Evolutionary conservation across 2,888 invertebrate genomes (phyloP).

Genomic region (Pachycephus smyrnensis): DNA sequence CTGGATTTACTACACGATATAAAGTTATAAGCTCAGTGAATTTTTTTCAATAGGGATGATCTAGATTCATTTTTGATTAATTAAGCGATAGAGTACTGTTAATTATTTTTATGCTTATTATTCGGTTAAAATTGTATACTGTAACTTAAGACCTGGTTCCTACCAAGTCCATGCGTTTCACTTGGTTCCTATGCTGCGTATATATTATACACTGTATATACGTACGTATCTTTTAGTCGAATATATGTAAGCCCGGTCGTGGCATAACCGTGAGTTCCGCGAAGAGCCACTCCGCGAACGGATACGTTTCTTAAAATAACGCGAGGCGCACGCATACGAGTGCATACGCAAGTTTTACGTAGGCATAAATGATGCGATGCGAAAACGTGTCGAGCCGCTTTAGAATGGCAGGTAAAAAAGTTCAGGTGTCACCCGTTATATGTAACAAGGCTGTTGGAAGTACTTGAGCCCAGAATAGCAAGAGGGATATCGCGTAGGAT

Average conservation of each 20-base stretch:
- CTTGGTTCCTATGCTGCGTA: background rate
- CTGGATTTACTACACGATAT: background rate
- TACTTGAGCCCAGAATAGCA: background rate
- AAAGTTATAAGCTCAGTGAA: background rate
- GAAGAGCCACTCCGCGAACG: slow-evolving; percentile 20
- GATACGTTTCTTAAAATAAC: slow-evolving; percentile 32
- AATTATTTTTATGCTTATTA: background rate
- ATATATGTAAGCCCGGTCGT: background rate
- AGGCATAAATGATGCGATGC: background rate
- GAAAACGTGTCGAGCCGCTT: background rate
- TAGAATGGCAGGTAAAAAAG: background rate
- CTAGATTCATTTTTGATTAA: background rate
- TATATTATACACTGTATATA: too few species aligned
- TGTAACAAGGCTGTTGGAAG: background rate
- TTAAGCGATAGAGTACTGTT: background rate
- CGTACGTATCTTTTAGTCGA: background rate
- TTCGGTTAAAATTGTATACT: background rate
- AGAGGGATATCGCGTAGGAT: background rate
- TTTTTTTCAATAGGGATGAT: background rate
- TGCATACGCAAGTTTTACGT: background rate
- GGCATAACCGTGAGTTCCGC: slow-evolving; percentile 12
- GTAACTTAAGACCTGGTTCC: background rate
- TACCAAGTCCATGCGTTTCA: background rate
- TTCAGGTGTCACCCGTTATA: background rate
- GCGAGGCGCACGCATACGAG: slow-evolving; percentile 12